These are phyloP conservation scores for Malurus melanocephalus DNA, from an alignment of 2,113 vertebrate species.

Conservation along the genomic window DNA sequence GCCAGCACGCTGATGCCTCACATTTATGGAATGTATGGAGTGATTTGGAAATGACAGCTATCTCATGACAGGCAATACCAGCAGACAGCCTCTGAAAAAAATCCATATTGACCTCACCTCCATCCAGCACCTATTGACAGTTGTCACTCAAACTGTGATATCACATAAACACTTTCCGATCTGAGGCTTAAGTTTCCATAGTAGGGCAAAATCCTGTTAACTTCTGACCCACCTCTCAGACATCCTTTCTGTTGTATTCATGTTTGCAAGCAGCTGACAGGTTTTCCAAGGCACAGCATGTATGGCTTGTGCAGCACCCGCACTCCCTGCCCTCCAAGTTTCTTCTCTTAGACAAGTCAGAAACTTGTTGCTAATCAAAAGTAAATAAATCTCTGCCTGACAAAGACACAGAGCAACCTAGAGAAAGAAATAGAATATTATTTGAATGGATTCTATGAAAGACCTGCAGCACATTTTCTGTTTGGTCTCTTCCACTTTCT, in stretches of 20 bases:
- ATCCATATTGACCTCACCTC: slow-evolving; percentile 79
- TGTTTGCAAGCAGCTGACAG: slow-evolving; percentile 58
- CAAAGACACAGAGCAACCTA: neutral
- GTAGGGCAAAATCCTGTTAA: slow-evolving; percentile 82
- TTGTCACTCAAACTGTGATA: slow-evolving; percentile 80
- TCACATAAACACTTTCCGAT: slow-evolving; percentile 83
- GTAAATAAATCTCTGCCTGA: neutral
- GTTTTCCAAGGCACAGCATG: slow-evolving; percentile 30
- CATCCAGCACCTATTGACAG: slow-evolving; percentile 76
- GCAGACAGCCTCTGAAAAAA: slow-evolving; percentile 70
- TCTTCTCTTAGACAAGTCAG: neutral
- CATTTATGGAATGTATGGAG: slow-evolving; percentile 56
- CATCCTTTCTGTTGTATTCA: slow-evolving; percentile 61
- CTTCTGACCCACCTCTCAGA: slow-evolving; percentile 77
- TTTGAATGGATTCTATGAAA: neutral
- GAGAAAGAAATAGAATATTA: neutral
- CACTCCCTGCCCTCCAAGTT: neutral
- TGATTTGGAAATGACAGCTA: slow-evolving; percentile 76
- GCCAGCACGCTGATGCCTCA: slow-evolving; percentile 32
- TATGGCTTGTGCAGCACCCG: neutral
- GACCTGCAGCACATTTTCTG: accelerated
- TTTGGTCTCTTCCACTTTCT: accelerated
- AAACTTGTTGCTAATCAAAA: neutral
- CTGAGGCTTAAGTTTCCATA: slow-evolving; percentile 80
- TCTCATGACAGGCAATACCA: slow-evolving; percentile 71